These are phyloP conservation scores for Trichogramma pretiosum DNA, from an alignment of 1,140 invertebrate species.

Conservation along the genomic window DNA sequence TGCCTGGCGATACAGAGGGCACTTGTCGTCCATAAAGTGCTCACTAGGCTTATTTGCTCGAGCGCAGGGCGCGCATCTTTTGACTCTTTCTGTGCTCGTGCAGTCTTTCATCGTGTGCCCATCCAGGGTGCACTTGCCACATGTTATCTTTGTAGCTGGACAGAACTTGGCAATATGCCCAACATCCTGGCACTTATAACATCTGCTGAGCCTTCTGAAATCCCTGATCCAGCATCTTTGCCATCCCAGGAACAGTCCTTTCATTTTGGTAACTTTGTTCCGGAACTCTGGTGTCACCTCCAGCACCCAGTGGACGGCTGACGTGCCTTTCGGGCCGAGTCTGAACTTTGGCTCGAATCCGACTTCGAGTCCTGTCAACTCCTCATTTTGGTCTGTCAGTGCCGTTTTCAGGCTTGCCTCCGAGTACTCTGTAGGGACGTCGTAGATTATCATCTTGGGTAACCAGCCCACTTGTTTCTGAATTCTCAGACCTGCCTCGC, in stretches of 20 bases:
- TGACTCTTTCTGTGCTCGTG: too few species aligned
- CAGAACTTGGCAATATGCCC: not conserved
- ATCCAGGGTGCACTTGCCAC: too few species aligned
- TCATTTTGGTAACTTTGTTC: not conserved
- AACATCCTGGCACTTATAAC: constrained; percentile 23
- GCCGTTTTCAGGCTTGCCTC: not conserved
- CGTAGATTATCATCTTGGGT: constrained; percentile 14
- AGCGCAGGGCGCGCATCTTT: too few species aligned
- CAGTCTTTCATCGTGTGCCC: too few species aligned
- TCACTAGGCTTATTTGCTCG: too few species aligned
- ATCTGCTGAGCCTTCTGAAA: constrained; percentile 32
- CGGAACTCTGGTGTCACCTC: not conserved
- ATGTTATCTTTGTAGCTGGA: too few species aligned
- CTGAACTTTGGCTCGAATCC: too few species aligned
- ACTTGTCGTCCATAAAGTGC: too few species aligned
- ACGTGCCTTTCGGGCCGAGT: not conserved
- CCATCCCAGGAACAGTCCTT: not conserved
- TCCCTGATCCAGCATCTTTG: not conserved
- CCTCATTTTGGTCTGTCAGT: not conserved
- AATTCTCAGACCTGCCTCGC: too few species aligned
- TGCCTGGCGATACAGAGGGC: too few species aligned
- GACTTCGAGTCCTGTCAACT: not conserved
- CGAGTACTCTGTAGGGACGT: constrained; percentile 4
- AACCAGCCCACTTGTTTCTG: too few species aligned
- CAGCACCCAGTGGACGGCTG: not conserved